phyloP scores from a whole-genome alignment of 2,797 vertebrate genomes.

The Distichodus sexfasciatus region DNA sequence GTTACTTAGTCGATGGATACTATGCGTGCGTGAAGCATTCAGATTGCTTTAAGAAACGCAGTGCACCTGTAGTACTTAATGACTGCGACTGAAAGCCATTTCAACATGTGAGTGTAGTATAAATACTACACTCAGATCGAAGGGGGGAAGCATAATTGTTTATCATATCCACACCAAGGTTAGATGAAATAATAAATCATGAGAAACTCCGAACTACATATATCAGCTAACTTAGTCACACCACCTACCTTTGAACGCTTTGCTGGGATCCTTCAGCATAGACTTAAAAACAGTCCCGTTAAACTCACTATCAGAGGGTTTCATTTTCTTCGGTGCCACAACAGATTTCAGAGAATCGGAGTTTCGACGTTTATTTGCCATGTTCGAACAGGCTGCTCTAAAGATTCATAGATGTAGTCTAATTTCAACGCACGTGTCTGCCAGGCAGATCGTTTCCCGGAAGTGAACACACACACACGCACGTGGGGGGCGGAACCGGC shows the following conservation, averaged over 20 bases:
- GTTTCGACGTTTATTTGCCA: conserved; percentile 55
- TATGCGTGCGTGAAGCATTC: no score
- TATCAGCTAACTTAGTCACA: no score
- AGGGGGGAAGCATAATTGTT: not conserved
- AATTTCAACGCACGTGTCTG: no score
- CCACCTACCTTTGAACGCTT: conserved; percentile 66
- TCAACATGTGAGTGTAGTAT: no score
- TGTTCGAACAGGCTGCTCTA: conserved; percentile 2
- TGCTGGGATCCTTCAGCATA: conserved; percentile 69
- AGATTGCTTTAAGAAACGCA: no score
- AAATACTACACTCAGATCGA: not conserved
- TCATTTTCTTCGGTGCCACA: conserved; percentile 56
- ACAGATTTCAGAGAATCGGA: conserved; percentile 43
- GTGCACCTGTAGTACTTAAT: no score
- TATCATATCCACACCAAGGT: no score
- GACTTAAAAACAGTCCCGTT: conserved; percentile 74
- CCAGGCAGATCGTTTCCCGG: no score
- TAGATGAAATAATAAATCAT: not conserved
- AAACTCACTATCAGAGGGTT: conserved; percentile 65
- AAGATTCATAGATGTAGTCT: not conserved
- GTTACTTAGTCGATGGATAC: no score
- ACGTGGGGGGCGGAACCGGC: no score
- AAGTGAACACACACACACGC: no score
- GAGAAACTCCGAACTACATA: not conserved
- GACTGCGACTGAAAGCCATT: no score